Evolutionary conservation across 2,888 invertebrate genomes (phyloP).

Genomic region (Eugnorisma glareosa): DNA sequence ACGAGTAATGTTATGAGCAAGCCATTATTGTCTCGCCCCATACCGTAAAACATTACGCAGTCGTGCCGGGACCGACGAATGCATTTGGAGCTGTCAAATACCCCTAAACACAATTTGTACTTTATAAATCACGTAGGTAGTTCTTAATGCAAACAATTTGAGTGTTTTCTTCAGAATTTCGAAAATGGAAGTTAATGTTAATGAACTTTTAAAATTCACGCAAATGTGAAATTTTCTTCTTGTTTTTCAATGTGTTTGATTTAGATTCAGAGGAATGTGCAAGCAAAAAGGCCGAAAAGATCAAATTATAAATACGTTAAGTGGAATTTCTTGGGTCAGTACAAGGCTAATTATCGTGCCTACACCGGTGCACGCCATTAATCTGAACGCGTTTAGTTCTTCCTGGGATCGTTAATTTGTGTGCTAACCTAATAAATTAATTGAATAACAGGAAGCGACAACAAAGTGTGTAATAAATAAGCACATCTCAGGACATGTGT

Average conservation of each 20-base stretch:
- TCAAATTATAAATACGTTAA: constrained; percentile 58
- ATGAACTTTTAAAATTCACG: constrained; percentile 20
- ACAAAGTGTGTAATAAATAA: constrained; percentile 87
- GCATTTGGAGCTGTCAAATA: constrained; percentile 84
- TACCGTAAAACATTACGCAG: constrained; percentile 91
- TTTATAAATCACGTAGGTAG: constrained; percentile 53
- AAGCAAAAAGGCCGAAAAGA: constrained; percentile 47
- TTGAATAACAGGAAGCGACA: constrained; percentile 83
- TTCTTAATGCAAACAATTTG: constrained; percentile 57
- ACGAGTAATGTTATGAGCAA: constrained; percentile 91
- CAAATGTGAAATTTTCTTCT: constrained; percentile 19
- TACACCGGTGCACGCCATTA: constrained; percentile 73
- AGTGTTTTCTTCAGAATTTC: constrained; percentile 41
- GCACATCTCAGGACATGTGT: constrained; percentile 79
- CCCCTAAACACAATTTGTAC: constrained; percentile 68
- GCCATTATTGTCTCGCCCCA: constrained; percentile 91
- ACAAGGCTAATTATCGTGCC: constrained; percentile 65
- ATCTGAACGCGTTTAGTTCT: constrained; percentile 81
- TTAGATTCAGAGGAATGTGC: constrained; percentile 40
- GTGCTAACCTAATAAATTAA: constrained; percentile 86
- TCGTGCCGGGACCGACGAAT: constrained; percentile 83
- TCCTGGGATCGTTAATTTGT: constrained; percentile 85
- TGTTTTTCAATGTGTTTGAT: constrained; percentile 28
- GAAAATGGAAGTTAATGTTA: constrained; percentile 39
- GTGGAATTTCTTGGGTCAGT: constrained; percentile 59